phyloP scores from a whole-genome alignment of 1,140 invertebrate genomes.

The Ganaspis sp. region DNA sequence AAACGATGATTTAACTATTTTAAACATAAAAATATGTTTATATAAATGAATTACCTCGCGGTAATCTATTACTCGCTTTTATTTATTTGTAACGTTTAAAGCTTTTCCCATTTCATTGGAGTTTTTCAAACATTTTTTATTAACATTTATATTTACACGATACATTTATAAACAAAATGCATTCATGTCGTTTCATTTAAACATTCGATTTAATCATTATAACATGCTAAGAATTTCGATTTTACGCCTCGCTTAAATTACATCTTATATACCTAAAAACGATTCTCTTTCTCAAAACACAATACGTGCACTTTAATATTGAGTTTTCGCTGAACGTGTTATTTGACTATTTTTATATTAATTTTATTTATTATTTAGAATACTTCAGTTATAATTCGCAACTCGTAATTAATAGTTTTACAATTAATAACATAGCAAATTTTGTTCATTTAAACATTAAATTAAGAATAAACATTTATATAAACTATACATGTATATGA shows the following conservation, averaged over 20 bases:
- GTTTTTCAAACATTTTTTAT: neutral
- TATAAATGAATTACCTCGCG: neutral
- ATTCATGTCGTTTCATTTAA: neutral
- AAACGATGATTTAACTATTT: too few species aligned
- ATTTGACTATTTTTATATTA: neutral
- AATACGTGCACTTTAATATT: neutral
- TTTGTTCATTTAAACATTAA: too few species aligned
- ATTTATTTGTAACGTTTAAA: conserved; percentile 17
- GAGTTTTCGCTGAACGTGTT: conserved; percentile 9
- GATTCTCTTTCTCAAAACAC: neutral
- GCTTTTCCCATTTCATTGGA: conserved; percentile 17
- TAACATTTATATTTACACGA: conserved; percentile 15
- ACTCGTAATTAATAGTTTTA: neutral
- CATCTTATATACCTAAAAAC: neutral
- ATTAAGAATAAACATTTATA: too few species aligned
- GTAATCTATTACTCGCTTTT: too few species aligned
- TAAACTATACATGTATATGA: too few species aligned
- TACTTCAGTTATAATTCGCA: conserved; percentile 9
- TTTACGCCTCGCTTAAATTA: neutral
- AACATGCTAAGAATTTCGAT: conserved; percentile 16
- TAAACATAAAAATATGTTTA: neutral
- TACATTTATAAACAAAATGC: conserved; percentile 16
- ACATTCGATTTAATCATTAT: conserved; percentile 13
- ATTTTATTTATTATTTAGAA: conserved; percentile 11
- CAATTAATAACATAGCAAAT: conserved; percentile 9